Base-by-base conservation (phyloP, 1,140 invertebrate species). In the Bemisia tabaci region DNA sequence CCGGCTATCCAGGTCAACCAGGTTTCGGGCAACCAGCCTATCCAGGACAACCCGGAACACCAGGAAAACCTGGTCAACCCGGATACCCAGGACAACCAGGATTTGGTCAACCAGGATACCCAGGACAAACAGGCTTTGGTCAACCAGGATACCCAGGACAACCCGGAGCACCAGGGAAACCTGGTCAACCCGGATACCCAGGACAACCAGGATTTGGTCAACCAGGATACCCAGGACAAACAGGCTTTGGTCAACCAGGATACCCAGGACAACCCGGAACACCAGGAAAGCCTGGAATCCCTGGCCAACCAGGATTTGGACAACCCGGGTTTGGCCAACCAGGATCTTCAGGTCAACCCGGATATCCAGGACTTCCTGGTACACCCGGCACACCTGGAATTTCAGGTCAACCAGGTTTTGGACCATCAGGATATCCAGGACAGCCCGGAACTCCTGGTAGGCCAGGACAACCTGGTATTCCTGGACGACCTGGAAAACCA, bases 31-130 rank as follows among this genome's bases (percentile, higher is more conserved):
- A 11, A 62, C 69, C 70, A 66, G 70, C 70, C 5, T 22, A 39
- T 12, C 70, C 71, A 39, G 70, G 70, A 11, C 63, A 58, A n/a
- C 69, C 72, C 2, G 70, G 70, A 22, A 60, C 65, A n/a, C n/a
- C n/a, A n/a, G n/a, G n/a, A n/a, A n/a, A n/a, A 17, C 69, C 71
- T 60, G 71, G 71, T 60, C 24, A 71, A n/a, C 68, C 74, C 59
- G 60, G 66, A 12, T 63, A 60, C 26, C 70, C 70, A 62, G 70
- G n/a, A n/a, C n/a, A n/a, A n/a, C n/a, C n/a, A n/a, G n/a, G n/a
- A n/a, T n/a, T n/a, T n/a, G n/a, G n/a, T n/a, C n/a, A n/a, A n/a
- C n/a, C n/a, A n/a, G n/a, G n/a, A n/a, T n/a, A n/a, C n/a, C n/a
- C n/a, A n/a, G n/a, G n/a, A n/a, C n/a, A n/a, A n/a, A n/a, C n/a